These are phyloP conservation scores for Drosophila ironensis DNA, from an alignment of 1,140 invertebrate species.

Conservation along the genomic window DNA sequence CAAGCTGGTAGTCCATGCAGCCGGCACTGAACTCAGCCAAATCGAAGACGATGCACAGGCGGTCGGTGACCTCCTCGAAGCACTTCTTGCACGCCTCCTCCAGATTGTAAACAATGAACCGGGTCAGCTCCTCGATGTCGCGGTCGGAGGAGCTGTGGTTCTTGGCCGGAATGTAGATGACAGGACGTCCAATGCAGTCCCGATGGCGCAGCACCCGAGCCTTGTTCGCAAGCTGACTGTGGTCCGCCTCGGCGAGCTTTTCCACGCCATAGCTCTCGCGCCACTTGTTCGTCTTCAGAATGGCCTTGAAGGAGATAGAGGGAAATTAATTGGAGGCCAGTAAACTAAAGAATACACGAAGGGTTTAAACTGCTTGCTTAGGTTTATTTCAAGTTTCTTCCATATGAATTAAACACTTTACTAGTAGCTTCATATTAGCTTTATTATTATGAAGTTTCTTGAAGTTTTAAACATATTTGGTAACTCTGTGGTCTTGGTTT, in stretches of 20 bases:
- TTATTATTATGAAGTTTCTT: too few relatives aligned
- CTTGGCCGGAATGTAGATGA: slow-evolving; percentile 89
- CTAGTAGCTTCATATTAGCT: too few relatives aligned
- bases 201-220: slow-evolving; percentile 87
- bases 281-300: slow-evolving; percentile 91
- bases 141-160: slow-evolving; percentile 88
- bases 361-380: too few relatives aligned
- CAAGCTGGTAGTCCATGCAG: slow-evolving; percentile 90
- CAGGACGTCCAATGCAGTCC: slow-evolving; percentile 87
- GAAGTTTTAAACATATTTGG: too few relatives aligned
- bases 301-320: slow-evolving; percentile 82
- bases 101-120: slow-evolving; percentile 89
- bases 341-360: too few relatives aligned
- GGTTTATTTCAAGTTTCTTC: too few relatives aligned
- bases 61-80: slow-evolving; percentile 90
- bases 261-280: slow-evolving; percentile 87
- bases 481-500: too few relatives aligned
- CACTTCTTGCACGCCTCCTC: slow-evolving; percentile 89
- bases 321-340: not conserved
- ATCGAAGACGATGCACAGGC: slow-evolving; percentile 90
- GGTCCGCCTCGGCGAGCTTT: slow-evolving; percentile 83
- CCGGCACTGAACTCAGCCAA: slow-evolving; percentile 87
- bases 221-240: slow-evolving; percentile 86
- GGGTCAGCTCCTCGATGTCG: slow-evolving; percentile 88
- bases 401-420: too few relatives aligned